These are phyloP conservation scores for Rhea americana DNA, from an alignment of 2,113 vertebrate species.

Conservation along the genomic window DNA sequence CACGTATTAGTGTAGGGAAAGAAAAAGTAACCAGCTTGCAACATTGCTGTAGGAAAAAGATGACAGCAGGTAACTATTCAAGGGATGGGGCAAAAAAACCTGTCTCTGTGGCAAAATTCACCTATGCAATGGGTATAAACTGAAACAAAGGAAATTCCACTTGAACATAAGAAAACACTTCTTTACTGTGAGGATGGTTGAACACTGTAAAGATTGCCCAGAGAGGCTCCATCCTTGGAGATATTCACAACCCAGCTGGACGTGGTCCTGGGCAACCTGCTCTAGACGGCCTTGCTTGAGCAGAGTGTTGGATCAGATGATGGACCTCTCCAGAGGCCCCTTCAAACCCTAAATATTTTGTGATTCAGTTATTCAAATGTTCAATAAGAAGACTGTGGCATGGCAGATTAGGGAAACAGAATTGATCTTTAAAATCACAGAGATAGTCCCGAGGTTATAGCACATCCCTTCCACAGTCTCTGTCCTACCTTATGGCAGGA, in stretches of 20 bases:
- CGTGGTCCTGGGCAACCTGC: not conserved
- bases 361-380: not conserved
- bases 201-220: not conserved
- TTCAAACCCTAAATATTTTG: not conserved
- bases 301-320: not conserved
- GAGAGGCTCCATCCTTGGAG: not conserved
- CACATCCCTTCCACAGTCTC: not conserved
- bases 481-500: not conserved
- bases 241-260: not conserved
- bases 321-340: not conserved
- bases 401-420: not conserved
- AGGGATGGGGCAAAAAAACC: not conserved
- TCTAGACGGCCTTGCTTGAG: not conserved
- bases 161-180: not conserved
- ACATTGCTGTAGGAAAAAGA: not conserved
- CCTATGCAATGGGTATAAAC: not conserved
- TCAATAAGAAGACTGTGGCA: not conserved
- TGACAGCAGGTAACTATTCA: not conserved
- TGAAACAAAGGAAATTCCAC: not conserved
- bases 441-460: not conserved
- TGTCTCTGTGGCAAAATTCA: not conserved
- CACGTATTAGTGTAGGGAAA: not conserved
- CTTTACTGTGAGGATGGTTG: not conserved
- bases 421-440: not conserved
- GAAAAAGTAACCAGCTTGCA: not conserved